These are phyloP conservation scores for Bellardia bayeri DNA, from an alignment of 2,888 invertebrate genomes.

Conservation along the genomic window DNA sequence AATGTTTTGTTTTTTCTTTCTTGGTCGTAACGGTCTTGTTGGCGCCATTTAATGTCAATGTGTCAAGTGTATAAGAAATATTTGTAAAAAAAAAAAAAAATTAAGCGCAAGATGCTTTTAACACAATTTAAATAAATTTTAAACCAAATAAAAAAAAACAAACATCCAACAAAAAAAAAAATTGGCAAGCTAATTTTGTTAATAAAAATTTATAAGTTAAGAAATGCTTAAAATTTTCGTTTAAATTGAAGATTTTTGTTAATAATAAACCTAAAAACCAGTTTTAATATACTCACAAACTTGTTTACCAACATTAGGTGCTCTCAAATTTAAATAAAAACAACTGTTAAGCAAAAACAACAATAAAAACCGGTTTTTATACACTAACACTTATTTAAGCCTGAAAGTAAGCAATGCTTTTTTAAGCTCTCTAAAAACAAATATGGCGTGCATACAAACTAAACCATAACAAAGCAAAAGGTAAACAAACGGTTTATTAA, in stretches of 20 bases:
- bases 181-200: slow-evolving; percentile 39
- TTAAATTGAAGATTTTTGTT: no score
- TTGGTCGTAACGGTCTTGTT: neutral
- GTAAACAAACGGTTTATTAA: no score
- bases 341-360: neutral
- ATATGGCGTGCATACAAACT: no score
- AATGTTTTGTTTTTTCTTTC: neutral
- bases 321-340: no score
- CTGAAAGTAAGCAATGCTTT: no score
- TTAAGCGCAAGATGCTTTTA: slow-evolving; percentile 70
- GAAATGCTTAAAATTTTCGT: neutral
- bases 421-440: no score
- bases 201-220: neutral
- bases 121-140: slow-evolving; percentile 58
- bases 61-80: slow-evolving; percentile 72
- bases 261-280: no score
- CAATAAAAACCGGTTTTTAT: neutral
- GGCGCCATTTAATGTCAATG: slow-evolving; percentile 73
- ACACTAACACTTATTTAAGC: neutral
- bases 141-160: neutral
- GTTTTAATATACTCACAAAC: no score
- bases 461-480: no score
- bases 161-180: slow-evolving; percentile 10
- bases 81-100: slow-evolving; percentile 65
- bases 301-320: no score